Evolutionary conservation across 1,140 invertebrate species (phyloP).

Genomic region (Periplaneta americana): DNA sequence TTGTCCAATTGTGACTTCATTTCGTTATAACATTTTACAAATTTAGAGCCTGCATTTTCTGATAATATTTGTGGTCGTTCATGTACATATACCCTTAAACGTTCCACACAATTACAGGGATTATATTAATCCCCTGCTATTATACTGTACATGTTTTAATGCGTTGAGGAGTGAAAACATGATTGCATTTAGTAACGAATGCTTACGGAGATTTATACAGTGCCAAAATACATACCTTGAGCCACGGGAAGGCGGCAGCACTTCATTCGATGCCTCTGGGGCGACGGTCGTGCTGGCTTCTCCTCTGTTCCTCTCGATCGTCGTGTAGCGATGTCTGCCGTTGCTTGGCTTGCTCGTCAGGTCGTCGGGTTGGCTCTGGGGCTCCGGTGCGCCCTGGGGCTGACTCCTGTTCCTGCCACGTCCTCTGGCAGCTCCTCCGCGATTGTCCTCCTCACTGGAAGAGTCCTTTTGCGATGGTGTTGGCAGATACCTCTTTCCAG

Average conservation of each 20-base stretch:
- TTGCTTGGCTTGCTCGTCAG: background rate
- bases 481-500: constrained; percentile 19
- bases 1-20: too few species aligned
- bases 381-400: background rate
- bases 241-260: constrained; percentile 45
- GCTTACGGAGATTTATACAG: background rate
- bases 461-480: background rate
- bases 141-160: too few species aligned
- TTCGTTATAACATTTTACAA: too few species aligned
- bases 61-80: too few species aligned
- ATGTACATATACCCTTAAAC: too few species aligned
- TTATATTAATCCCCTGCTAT: too few species aligned
- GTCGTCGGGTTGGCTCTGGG: background rate
- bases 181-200: too few species aligned
- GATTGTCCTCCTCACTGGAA: constrained; percentile 4
- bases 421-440: background rate
- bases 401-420: constrained; percentile 43
- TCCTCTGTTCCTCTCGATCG: constrained; percentile 54
- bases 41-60: too few species aligned
- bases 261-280: constrained; percentile 57
- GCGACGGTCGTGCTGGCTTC: constrained; percentile 26
- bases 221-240: constrained; percentile 31
- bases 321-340: constrained; percentile 42
- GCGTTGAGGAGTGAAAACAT: too few species aligned
- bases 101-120: too few species aligned